A percentile compares a stretch with the other conserved stretches of the same genome.
phyloP scores from a whole-genome alignment of 2,888 invertebrate species.

The Polietes domitor region DNA sequence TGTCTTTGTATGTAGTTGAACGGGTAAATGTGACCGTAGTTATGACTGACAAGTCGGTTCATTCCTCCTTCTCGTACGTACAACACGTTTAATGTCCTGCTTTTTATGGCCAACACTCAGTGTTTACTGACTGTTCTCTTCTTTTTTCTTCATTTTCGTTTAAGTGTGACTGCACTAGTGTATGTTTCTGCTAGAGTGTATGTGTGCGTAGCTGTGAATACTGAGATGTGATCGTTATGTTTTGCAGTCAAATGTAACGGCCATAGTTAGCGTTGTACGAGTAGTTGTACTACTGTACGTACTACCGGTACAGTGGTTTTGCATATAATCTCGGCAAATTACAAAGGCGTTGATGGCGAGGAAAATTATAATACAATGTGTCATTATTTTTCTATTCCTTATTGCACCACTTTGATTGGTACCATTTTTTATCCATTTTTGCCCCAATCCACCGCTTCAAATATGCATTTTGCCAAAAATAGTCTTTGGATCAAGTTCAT shows the following conservation, averaged over 20 bases:
- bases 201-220: background rate
- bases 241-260: background rate
- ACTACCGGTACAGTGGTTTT: background rate
- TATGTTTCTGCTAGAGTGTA: background rate
- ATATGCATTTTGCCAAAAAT: no score
- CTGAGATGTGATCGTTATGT: slow-evolving; percentile 9
- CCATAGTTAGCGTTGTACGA: background rate
- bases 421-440: no score
- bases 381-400: no score
- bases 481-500: no score
- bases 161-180: background rate
- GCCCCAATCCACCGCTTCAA: no score
- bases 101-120: slow-evolving; percentile 26
- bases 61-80: no score
- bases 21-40: background rate
- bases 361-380: no score
- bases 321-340: no score
- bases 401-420: no score
- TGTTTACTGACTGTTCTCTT: background rate
- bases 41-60: slow-evolving; percentile 9
- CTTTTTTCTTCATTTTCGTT: background rate
- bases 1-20: slow-evolving; percentile 1
- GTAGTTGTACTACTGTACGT: no score
- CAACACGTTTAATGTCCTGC: slow-evolving; percentile 2
- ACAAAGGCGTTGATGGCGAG: no score